Conservation (phyloP, 2,888 invertebrate species). For the Lasioglossum marginatum region DNA sequence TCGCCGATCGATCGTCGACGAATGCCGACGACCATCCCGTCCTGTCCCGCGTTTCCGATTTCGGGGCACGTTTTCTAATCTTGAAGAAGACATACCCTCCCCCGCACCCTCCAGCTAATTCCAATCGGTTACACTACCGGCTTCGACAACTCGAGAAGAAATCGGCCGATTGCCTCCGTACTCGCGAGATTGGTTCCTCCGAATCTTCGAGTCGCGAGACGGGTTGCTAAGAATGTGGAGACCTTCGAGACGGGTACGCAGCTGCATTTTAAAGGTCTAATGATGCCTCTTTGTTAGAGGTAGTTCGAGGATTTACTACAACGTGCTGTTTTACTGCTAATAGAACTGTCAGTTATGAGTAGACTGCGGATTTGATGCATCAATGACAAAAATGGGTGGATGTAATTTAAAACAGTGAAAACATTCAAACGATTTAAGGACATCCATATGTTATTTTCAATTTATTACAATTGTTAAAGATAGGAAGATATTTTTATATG, state of each 20-base stretch:
- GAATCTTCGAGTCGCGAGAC: neutral
- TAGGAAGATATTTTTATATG: too few relatives aligned
- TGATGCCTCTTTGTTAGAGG: neutral
- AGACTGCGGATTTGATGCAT: too few relatives aligned
- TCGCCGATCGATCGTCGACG: neutral
- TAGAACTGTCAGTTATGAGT: too few relatives aligned
- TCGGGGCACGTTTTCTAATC: slow-evolving; percentile 41
- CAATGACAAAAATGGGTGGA: too few relatives aligned
- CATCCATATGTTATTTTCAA: too few relatives aligned
- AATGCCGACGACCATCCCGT: neutral
- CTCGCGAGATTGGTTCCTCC: neutral
- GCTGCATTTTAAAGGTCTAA: neutral
- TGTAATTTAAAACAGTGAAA: too few relatives aligned
- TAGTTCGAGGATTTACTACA: neutral
- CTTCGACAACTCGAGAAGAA: slow-evolving; percentile 13
- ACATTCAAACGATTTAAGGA: too few relatives aligned
- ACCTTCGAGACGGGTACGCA: neutral
- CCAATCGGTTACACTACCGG: neutral
- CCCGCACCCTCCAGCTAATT: slow-evolving; percentile 2
- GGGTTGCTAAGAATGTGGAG: neutral
- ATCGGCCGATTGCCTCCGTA: neutral
- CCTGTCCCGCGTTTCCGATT: slow-evolving; percentile 10
- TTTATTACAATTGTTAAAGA: too few relatives aligned
- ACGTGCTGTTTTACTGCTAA: neutral
- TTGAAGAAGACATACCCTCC: slow-evolving; percentile 13